Base-by-base conservation (phyloP, 2,113 vertebrate genomes). In the Lasiurus cinereus region DNA sequence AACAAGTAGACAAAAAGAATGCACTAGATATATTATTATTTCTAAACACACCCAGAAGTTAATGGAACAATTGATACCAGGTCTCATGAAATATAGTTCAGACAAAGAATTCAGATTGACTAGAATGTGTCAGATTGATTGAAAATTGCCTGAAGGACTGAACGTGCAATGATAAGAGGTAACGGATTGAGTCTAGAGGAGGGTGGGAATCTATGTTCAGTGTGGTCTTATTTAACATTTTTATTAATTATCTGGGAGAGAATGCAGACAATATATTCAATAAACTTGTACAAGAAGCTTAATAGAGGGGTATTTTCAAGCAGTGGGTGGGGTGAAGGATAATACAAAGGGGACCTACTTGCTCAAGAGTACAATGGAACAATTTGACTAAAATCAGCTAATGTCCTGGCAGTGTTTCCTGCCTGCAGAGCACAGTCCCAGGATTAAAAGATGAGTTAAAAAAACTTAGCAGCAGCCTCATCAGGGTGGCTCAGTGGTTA, bases 81-180 rank as follows among this genome's bases (percentile, higher is more conserved):
- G 78, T 72, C 76, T 95, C 78, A 43, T 83, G 88, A 93, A 96
- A 95, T 93, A 21, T 85, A 77, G 85, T 90, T 94, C 21, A 88
- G 95, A 94, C 90, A 97, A 96, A 96, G 90, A 96, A 97, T 91
- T 95, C 92, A 88, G 22, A 95, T 94, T 88, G 94, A 94, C 90
- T 86, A 11, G 33, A 79, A 92, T 88, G 83, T 97, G 95, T 97
- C 97, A 95, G 15, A 95, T 96, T 96, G 97, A 97, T 97, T 97
- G 96, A 96, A 97, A 95, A 94, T 74, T 91, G 94, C 96, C 97
- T 12, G 69, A 83, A 96, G 93, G 92, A 66, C 73, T 59, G 43
- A 79, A 84, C 19, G 18, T n/a, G 54, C 93, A 48, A 72, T 86
- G 92, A 96, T 95, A 93, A 97, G 94, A 43, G 36, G 84, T 73